Base-by-base conservation (phyloP, 1,140 invertebrate genomes). In the Holcopasites calliopsidis region DNA sequence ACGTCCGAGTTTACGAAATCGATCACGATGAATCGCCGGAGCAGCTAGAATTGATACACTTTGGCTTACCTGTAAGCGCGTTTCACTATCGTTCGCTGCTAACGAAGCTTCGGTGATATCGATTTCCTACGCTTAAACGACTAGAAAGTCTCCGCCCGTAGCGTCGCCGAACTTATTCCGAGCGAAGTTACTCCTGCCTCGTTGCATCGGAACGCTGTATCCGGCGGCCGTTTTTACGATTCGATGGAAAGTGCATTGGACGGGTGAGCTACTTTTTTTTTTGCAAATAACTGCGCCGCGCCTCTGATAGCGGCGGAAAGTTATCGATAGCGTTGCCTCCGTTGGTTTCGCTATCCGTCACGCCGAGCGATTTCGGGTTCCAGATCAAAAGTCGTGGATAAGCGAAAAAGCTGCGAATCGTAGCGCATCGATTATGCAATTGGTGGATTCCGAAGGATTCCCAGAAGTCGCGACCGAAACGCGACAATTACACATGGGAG, bases 1-100 rank as follows among this genome's bases (percentile, higher is more conserved):
- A 86, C 66, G 66, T 86, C 81, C 83, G 83, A 86, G 62, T 78
- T 85, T 85, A 52, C 71, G 78, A 85, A 85, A 85, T 44, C 64
- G 58, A 23, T 72, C 44, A 18, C 13, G 11, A 21, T 10, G 21
- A 23, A n/a, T 26, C 18, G 21, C 18, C 31, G 8, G 13, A 13
- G 21, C 11, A 16, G 28, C 26, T 1, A 28, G 2, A 61, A 42
- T 44, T 38, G 38, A 62, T 44, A 28, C 16, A 7, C 16, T 13
- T 23, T 10, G 18, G n/a, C n/a, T n/a, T n/a, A 16, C 16, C 2
- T 11, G 16, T 33, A 31, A 11, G 6, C 28, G 28, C 18, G 28
- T 31, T 55, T 31, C n/a, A n/a, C 0, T 6, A 35, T 35, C n/a
- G 40, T n/a, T 31, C 2, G 7, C 13, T n/a, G 4, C 18, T 26